Conservation (phyloP, 2,888 invertebrate genomes). For the Podabrus alpinus region DNA sequence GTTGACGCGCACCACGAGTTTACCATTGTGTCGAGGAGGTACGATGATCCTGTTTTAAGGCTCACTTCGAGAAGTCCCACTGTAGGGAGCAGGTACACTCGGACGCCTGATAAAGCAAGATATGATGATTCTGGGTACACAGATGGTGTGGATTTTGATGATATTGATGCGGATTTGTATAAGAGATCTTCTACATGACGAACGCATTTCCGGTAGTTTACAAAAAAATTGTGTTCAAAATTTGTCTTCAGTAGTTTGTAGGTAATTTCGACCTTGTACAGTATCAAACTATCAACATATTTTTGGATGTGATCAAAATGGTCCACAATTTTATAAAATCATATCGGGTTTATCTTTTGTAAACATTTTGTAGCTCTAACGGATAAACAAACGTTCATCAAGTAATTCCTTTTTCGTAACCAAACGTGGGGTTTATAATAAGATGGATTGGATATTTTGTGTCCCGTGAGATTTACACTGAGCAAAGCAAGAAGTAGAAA, state of each 20-base stretch:
- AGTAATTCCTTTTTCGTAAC: too few species aligned
- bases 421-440: too few species aligned
- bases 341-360: not conserved
- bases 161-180: conserved; percentile 70
- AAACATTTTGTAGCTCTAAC: not conserved
- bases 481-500: too few species aligned
- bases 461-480: too few species aligned
- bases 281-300: not conserved
- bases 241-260: not conserved
- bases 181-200: conserved; percentile 64
- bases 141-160: conserved; percentile 69
- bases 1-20: conserved; percentile 88
- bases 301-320: not conserved
- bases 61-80: conserved; percentile 62
- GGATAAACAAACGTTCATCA: not conserved
- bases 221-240: conserved; percentile 18
- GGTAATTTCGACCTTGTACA: not conserved
- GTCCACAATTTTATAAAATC: not conserved
- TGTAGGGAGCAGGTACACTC: conserved; percentile 56
- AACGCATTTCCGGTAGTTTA: conserved; percentile 38
- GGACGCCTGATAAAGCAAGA: conserved; percentile 60
- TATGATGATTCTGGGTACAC: conserved; percentile 77
- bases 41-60: conserved; percentile 63
- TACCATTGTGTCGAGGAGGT: conserved; percentile 78
- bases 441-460: too few species aligned